Evolutionary conservation across 2,797 vertebrate genomes (phyloP).

Genomic region (Podarcis lilfordi): DNA sequence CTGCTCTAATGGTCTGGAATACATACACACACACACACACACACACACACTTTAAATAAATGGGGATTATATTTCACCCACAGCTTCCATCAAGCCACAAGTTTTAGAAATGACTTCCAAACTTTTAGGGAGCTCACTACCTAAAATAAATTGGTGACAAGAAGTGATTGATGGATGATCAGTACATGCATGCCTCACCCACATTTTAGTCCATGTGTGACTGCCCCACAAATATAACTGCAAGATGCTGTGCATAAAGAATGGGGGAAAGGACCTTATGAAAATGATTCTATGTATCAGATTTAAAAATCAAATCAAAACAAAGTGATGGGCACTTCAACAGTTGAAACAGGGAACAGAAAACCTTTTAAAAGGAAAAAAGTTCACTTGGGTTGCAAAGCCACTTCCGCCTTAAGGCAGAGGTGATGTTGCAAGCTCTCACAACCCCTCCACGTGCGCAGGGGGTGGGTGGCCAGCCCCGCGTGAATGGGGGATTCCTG

Average conservation of each 20-base stretch:
- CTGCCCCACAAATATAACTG: background rate
- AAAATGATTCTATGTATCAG: background rate
- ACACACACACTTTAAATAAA: slow-evolving; percentile 63
- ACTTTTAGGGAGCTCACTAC: slow-evolving; percentile 59
- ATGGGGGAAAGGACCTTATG: background rate
- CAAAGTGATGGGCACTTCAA: background rate
- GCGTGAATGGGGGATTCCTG: too few relatives aligned
- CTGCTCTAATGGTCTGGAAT: slow-evolving; percentile 55
- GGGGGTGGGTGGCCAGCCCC: too few relatives aligned
- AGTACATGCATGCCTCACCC: background rate
- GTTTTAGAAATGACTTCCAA: slow-evolving; percentile 60
- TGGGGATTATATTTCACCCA: slow-evolving; percentile 68
- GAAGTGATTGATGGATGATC: background rate
- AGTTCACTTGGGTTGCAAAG: background rate
- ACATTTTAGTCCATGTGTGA: background rate
- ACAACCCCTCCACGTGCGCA: too few relatives aligned
- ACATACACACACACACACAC: background rate
- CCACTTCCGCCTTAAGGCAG: too few relatives aligned
- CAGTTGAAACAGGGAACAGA: background rate
- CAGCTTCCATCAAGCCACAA: slow-evolving; percentile 61
- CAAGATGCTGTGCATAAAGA: background rate
- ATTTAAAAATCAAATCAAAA: background rate
- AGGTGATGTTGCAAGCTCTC: too few relatives aligned
- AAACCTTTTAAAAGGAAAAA: background rate
- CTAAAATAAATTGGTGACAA: slow-evolving; percentile 65